Percentiles rank a stretch among this genome's conserved stretches.
phyloP scores from a whole-genome alignment of 1,140 invertebrate genomes.

The Contarinia nasturtii region DNA sequence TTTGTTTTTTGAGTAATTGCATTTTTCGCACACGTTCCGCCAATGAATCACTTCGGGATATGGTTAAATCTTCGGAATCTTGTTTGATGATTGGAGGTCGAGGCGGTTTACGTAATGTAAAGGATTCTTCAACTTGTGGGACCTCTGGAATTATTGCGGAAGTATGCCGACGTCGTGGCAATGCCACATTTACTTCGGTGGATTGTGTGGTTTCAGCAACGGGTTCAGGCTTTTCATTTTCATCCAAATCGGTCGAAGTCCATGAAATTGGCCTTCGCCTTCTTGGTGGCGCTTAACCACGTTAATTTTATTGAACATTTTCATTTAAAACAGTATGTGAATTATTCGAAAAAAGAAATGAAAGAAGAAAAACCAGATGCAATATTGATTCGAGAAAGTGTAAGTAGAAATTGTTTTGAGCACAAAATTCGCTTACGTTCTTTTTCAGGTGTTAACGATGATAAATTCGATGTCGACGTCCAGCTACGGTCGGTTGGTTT shows the following conservation, averaged over 20 bases:
- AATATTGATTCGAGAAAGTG: not conserved
- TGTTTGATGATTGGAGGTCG: conserved; percentile 14
- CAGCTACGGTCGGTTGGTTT: conserved; percentile 20
- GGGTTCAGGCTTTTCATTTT: conserved; percentile 8
- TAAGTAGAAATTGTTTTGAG: no score
- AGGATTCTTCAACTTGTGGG: conserved; percentile 21
- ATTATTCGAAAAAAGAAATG: not conserved
- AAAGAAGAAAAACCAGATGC: not conserved
- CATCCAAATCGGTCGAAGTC: conserved; percentile 50
- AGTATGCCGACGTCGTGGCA: conserved; percentile 34
- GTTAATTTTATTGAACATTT: no score
- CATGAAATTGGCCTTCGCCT: conserved; percentile 32
- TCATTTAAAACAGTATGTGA: no score
- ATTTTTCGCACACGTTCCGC: conserved; percentile 39
- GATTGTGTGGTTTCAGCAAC: conserved; percentile 14
- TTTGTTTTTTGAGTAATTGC: conserved; percentile 32
- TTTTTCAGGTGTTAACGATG: conserved; percentile 17
- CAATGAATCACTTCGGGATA: conserved; percentile 34
- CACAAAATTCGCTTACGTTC: not conserved
- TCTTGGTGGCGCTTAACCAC: conserved; percentile 8
- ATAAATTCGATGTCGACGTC: conserved; percentile 33
- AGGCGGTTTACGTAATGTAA: conserved; percentile 18
- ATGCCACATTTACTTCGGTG: conserved; percentile 27
- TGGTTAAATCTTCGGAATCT: conserved; percentile 27
- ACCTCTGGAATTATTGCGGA: conserved; percentile 30